Evolutionary conservation across 2,797 vertebrate species (phyloP).

Genomic region (Gymnothorax reevesii): DNA sequence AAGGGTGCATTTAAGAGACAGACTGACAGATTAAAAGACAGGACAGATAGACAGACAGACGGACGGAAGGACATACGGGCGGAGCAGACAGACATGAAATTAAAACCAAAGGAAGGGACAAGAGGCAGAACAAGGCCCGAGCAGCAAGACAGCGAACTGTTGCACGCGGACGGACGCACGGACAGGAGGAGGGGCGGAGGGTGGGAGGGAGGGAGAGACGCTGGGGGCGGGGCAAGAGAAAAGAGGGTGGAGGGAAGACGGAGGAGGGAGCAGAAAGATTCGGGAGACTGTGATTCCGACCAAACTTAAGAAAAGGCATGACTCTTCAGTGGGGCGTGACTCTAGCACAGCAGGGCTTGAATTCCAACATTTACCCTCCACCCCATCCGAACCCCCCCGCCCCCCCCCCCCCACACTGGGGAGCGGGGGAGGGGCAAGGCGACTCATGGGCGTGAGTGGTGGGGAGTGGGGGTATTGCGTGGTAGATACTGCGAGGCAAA

Average conservation of each 20-base stretch:
- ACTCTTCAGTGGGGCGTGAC: conserved; percentile 67
- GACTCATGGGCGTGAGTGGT: conserved; percentile 8
- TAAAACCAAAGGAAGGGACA: conserved; percentile 45
- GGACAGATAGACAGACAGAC: conserved; percentile 32
- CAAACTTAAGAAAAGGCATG: conserved; percentile 60
- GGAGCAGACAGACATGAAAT: conserved; percentile 43
- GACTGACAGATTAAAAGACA: conserved; percentile 51
- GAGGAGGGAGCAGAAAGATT: conserved; percentile 64
- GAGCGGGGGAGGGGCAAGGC: conserved; percentile 32
- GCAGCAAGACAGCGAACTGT: conserved; percentile 71
- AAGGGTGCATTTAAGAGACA: conserved; percentile 63
- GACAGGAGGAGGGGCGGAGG: conserved; percentile 64
- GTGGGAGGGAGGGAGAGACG: conserved; percentile 41
- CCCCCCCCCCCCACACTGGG: conserved; percentile 20
- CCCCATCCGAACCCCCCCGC: conserved; percentile 45
- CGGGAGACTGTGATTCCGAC: conserved; percentile 65
- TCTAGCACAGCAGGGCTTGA: conserved; percentile 81
- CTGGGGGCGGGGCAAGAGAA: conserved; percentile 25
- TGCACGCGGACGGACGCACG: conserved; percentile 67
- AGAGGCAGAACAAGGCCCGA: conserved; percentile 60
- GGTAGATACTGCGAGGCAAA: not conserved
- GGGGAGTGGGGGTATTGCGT: not conserved
- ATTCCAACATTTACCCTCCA: conserved; percentile 61
- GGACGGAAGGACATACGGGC: conserved; percentile 17
- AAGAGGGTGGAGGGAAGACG: conserved; percentile 41